These are phyloP conservation scores for Pelmatolapia mariae DNA, from an alignment of 2,113 vertebrate genomes.

Conservation along the genomic window DNA sequence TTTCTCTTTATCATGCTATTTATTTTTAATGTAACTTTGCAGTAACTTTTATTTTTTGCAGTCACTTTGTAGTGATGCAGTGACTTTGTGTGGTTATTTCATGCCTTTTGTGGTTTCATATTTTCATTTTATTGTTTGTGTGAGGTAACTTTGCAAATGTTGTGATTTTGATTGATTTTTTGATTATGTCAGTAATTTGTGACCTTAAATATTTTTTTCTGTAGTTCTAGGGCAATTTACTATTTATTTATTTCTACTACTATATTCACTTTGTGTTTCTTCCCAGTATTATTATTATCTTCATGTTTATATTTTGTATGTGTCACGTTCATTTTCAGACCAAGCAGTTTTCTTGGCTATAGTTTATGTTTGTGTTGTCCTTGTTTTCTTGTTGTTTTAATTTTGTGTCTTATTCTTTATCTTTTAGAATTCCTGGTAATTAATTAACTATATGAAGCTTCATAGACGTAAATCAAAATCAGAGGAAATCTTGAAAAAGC, in stretches of 20 bases:
- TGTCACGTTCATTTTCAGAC: neutral
- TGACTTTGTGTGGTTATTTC: neutral
- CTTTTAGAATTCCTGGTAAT: neutral
- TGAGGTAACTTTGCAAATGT: neutral
- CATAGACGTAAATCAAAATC: neutral
- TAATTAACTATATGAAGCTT: neutral
- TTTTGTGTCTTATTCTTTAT: neutral
- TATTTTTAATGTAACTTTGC: neutral
- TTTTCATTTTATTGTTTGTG: neutral
- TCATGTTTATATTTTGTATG: neutral
- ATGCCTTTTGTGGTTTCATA: neutral
- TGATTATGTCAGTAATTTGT: neutral
- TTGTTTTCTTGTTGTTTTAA: neutral
- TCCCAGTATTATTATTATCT: neutral
- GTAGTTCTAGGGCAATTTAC: fast-evolving
- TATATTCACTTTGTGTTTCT: neutral
- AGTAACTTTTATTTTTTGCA: neutral
- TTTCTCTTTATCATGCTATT: neutral
- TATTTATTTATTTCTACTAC: neutral
- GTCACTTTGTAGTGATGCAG: neutral
- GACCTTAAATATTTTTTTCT: neutral
- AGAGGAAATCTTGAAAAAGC: neutral
- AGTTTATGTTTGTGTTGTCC: neutral
- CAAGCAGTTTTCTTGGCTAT: neutral
- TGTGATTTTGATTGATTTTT: neutral